These are phyloP conservation scores for Drosophila ochracea DNA, from an alignment of 2,888 invertebrate species.

Conservation along the genomic window DNA sequence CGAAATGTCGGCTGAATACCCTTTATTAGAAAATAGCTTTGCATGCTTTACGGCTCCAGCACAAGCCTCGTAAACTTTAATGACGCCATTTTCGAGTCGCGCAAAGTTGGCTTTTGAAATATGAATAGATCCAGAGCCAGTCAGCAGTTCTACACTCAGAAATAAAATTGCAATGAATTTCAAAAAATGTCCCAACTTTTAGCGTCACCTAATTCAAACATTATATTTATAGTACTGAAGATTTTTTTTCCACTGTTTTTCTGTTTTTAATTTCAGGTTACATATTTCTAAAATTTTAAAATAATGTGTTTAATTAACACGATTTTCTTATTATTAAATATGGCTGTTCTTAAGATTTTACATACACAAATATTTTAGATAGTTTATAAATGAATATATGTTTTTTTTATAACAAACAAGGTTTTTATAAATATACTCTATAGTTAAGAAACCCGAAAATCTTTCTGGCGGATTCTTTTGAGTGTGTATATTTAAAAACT, in stretches of 20 bases:
- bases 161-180: not conserved
- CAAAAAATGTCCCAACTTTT: not conserved
- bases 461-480: no score
- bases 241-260: not conserved
- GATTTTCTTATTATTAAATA: no score
- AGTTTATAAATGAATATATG: no score
- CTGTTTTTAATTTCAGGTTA: not conserved
- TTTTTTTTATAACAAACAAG: no score
- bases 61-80: slow-evolving; percentile 79
- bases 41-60: slow-evolving; percentile 70
- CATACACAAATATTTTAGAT: no score
- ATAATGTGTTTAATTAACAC: no score
- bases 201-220: not conserved
- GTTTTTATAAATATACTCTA: no score
- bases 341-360: no score
- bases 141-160: not conserved
- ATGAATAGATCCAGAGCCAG: slow-evolving; percentile 66
- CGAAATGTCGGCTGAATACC: slow-evolving; percentile 72
- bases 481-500: no score
- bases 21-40: slow-evolving; percentile 78
- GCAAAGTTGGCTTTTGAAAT: slow-evolving; percentile 80
- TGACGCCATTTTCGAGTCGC: slow-evolving; percentile 77
- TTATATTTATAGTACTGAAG: not conserved
- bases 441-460: no score
- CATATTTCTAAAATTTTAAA: not conserved